Conservation (phyloP, 2,888 invertebrate species). For the Synanthedon formicaeformis region DNA sequence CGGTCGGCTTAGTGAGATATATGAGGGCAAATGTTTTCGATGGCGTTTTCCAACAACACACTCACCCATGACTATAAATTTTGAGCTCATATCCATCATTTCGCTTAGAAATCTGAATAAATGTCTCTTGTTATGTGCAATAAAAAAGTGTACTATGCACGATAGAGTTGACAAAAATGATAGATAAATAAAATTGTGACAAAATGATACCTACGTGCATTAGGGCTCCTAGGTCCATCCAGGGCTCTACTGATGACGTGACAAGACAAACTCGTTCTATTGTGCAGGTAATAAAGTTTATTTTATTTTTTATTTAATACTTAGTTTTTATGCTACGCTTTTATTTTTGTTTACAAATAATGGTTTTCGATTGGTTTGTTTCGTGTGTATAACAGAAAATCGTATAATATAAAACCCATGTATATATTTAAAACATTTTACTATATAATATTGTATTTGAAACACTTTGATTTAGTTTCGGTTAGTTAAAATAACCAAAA, state of each 20-base stretch:
- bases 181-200: conserved; percentile 16
- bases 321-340: background rate
- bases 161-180: background rate
- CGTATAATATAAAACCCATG: no score
- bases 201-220: conserved; percentile 78
- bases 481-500: no score
- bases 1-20: conserved; percentile 12
- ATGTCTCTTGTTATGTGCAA: conserved; percentile 5
- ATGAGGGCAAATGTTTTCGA: conserved; percentile 8
- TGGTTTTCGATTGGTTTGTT: background rate
- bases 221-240: conserved; percentile 76
- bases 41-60: conserved; percentile 4
- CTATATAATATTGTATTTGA: no score
- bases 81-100: background rate
- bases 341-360: background rate
- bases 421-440: no score
- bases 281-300: conserved; percentile 69
- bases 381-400: background rate
- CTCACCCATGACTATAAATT: no score
- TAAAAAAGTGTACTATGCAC: background rate
- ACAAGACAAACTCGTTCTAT: conserved; percentile 76
- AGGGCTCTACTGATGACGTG: conserved; percentile 84
- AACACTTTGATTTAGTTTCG: no score
- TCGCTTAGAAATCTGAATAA: conserved; percentile 11
- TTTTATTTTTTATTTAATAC: background rate